phyloP scores from a whole-genome alignment of 2,113 vertebrate species.

The Zapus hudsonius region DNA sequence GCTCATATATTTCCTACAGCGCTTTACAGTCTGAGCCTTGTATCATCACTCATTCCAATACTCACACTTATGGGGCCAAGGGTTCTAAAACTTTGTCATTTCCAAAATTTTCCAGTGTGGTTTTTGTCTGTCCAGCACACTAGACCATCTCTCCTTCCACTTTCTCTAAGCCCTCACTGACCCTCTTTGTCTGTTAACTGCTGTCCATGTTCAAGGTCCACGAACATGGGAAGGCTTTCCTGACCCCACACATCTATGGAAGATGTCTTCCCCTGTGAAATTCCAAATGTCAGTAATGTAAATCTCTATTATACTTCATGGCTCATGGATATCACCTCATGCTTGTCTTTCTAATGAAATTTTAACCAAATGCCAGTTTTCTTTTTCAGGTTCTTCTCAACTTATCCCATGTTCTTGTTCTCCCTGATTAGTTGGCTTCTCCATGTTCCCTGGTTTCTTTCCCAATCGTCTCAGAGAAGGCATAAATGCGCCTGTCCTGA shows the following conservation, averaged over 20 bases:
- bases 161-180: neutral
- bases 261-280: neutral
- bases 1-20: neutral
- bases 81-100: neutral
- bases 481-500: neutral
- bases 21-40: neutral
- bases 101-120: neutral
- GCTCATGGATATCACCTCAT: neutral
- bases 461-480: neutral
- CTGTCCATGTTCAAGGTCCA: neutral
- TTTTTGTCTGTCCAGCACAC: neutral
- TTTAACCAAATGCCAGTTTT: neutral
- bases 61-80: neutral
- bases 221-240: neutral
- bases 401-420: neutral
- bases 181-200: neutral
- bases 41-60: neutral
- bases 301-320: neutral
- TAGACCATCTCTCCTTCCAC: neutral
- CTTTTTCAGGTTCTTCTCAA: neutral
- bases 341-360: neutral
- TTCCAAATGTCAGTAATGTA: neutral
- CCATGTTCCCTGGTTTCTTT: neutral
- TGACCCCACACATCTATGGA: neutral
- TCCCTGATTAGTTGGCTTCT: neutral